Evolutionary conservation across 2,113 vertebrate genomes (phyloP), one percentile per base, ranked within the genome.

Genomic region (Amazona guildingii): DNA sequence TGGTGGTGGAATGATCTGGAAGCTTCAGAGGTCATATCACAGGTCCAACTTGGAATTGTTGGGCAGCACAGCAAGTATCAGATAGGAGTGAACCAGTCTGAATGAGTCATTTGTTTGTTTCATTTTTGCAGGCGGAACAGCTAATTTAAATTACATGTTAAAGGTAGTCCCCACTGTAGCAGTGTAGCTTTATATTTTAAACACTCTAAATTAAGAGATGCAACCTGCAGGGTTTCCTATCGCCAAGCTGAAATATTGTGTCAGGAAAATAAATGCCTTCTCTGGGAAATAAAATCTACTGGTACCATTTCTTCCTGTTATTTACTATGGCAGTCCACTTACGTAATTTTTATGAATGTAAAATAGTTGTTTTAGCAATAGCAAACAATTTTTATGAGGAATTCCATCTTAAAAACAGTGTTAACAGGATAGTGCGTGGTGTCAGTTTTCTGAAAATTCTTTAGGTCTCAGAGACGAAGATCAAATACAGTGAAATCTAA

Each of bases 341-440:
- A n/a, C 61, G 10, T 63, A 66, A 64, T 80, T 83, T 39, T 80
- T 59, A 57, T 33, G 55, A 92, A 83, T 93, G 84, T 86, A 84
- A 96, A 73, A 85, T 87, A 90, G 44, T 78, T 48, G 48, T 31
- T 72, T 91, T 96, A 74, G 83, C 85, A 92, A 64, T 18, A 39
- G 49, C 74, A 77, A 93, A 77, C 28, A 41, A 25, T 49, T 87
- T 92, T 86, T 69, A 39, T 81, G 69, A 94, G 83, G 72, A 93
- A 95, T 93, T 82, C 83, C 15, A 17, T 67, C 74, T 89, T 35
- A 88, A 92, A 85, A 80, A 3, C 33, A 59, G 46, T 82, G 52
- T 88, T 79, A 80, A 82, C 57, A 66, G 15, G 41, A 29, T 37
- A 81, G 77, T 83, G 54, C 59, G 59, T 79, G n/a, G 44, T 74